These are phyloP conservation scores for Magallana angulata DNA, from an alignment of 1,140 invertebrate genomes.

Conservation along the genomic window DNA sequence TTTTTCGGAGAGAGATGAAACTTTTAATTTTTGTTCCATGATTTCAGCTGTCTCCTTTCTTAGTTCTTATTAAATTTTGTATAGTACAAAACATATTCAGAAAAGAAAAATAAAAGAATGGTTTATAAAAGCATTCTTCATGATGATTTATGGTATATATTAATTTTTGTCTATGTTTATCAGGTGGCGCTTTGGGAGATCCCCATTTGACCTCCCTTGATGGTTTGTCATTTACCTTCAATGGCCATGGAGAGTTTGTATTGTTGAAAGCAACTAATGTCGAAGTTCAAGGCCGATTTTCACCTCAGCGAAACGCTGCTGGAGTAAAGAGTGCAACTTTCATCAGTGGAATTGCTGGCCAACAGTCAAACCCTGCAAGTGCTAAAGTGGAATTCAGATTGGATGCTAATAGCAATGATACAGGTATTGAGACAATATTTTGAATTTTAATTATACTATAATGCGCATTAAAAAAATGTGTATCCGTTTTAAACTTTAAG, in stretches of 20 bases:
- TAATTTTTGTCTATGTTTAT: neutral
- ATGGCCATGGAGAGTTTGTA: constrained; percentile 50
- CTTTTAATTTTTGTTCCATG: neutral
- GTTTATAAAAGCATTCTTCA: no score
- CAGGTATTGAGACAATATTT: neutral
- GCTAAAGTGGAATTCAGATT: constrained; percentile 50
- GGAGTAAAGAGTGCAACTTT: constrained; percentile 41
- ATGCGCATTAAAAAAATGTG: no score
- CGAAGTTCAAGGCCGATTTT: constrained; percentile 42
- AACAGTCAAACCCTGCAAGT: constrained; percentile 44
- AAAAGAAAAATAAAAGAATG: no score
- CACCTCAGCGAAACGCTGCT: neutral
- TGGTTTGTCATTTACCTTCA: constrained; percentile 49
- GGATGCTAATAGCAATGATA: constrained; percentile 24
- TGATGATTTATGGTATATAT: no score
- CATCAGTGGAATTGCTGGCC: constrained; percentile 26
- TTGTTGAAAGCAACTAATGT: constrained; percentile 18
- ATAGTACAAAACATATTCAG: no score
- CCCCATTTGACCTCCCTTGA: constrained; percentile 51
- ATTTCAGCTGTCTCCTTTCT: neutral
- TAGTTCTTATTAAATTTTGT: neutral
- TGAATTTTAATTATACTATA: no score
- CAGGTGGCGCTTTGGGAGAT: constrained; percentile 47
- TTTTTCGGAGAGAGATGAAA: neutral
- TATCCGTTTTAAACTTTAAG: no score